Conservation (phyloP, 2,113 vertebrate species). For the Myodes glareolus region DNA sequence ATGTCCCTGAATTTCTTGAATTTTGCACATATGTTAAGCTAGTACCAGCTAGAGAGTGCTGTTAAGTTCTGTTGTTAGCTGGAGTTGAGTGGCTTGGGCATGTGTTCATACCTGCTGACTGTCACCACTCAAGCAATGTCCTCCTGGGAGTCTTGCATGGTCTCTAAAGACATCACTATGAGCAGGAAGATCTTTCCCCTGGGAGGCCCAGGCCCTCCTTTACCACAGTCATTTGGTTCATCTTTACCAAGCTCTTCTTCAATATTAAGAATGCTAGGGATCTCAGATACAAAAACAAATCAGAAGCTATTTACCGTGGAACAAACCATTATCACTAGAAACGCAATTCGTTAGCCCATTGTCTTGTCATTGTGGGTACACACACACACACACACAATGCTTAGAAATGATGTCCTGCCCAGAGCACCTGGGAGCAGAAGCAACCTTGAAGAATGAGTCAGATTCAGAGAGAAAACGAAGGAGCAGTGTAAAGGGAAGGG, state of each 20-base stretch:
- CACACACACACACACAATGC: too few species aligned
- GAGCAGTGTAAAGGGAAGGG: accelerated
- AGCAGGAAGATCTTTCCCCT: neutral
- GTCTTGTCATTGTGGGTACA: neutral
- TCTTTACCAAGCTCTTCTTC: neutral
- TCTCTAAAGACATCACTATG: neutral
- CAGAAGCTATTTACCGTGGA: neutral
- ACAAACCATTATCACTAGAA: neutral
- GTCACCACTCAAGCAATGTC: neutral
- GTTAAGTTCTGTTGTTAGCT: neutral
- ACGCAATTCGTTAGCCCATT: neutral
- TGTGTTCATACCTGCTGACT: neutral
- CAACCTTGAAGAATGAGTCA: neutral
- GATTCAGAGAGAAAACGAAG: neutral
- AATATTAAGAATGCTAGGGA: neutral
- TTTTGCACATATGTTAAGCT: neutral
- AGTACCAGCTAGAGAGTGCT: neutral
- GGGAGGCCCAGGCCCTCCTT: too few species aligned
- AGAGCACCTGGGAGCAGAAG: neutral
- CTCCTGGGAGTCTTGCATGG: neutral
- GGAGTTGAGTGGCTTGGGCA: neutral
- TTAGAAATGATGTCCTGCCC: neutral
- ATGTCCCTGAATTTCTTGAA: neutral
- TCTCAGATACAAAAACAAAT: neutral
- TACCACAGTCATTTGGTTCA: neutral